A percentile compares a stretch with the other conserved stretches of the same genome.
These are phyloP conservation scores for Venustaconcha ellipsiformis DNA, from an alignment of 1,140 invertebrate genomes.

Conservation along the genomic window DNA sequence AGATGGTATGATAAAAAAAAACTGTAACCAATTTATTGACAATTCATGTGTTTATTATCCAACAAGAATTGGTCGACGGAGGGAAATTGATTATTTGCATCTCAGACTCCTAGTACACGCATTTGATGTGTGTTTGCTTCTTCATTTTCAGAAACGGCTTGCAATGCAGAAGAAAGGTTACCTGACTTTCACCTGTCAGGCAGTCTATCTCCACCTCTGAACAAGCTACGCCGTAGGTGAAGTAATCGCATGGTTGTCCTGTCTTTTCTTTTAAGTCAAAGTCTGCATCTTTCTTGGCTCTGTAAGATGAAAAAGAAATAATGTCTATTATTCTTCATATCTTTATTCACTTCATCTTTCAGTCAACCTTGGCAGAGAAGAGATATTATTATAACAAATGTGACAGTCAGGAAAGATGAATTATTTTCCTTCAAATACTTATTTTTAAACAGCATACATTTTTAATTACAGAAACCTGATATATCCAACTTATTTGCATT, in stretches of 20 bases:
- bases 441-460: too few species aligned
- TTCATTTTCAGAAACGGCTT: not conserved
- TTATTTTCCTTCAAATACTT: too few species aligned
- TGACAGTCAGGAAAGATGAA: too few species aligned
- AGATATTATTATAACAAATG: too few species aligned
- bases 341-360: too few species aligned
- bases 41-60: too few species aligned
- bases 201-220: constrained; percentile 20
- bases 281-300: not conserved
- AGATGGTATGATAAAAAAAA: too few species aligned
- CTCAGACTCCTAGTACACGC: not conserved
- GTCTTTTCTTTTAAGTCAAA: constrained; percentile 1
- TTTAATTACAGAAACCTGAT: too few species aligned
- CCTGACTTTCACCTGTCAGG: not conserved
- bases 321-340: not conserved
- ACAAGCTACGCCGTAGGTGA: not conserved
- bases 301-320: not conserved
- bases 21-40: too few species aligned
- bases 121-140: not conserved
- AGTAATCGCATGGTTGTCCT: constrained; percentile 2
- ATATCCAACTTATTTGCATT: too few species aligned
- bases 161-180: not conserved
- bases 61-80: too few species aligned
- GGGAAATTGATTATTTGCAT: not conserved
- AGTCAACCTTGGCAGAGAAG: too few species aligned